phyloP scores from a whole-genome alignment of 2,113 vertebrate genomes.

The Phylloscopus trochilus region DNA sequence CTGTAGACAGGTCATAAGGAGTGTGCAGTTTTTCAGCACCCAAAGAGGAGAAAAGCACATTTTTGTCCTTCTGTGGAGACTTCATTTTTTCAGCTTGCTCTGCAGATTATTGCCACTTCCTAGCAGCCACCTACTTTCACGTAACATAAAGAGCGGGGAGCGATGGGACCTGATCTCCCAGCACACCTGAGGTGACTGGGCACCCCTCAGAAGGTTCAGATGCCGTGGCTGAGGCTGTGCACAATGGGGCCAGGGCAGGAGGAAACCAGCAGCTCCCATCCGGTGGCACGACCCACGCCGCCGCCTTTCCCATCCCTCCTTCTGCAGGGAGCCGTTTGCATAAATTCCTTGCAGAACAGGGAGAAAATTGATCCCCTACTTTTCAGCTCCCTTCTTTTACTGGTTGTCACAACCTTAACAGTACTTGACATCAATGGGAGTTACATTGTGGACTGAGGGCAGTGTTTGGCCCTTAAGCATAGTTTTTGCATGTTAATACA shows the following conservation, averaged over 20 bases:
- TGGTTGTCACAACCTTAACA: constrained; percentile 66
- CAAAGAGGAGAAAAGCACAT: neutral
- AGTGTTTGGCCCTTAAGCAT: constrained; percentile 66
- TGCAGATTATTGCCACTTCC: neutral
- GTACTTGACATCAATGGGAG: constrained; percentile 67
- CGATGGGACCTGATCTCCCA: accelerated
- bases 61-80: accelerated
- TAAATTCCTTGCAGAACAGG: constrained; percentile 51
- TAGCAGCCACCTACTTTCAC: neutral
- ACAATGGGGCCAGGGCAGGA: neutral
- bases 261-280: neutral
- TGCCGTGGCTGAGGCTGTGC: neutral
- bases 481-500: constrained; percentile 73
- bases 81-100: neutral
- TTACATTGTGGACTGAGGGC: constrained; percentile 63
- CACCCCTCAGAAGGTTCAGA: neutral
- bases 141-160: neutral
- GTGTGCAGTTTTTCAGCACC: neutral
- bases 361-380: constrained; percentile 50
- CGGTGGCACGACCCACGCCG: neutral
- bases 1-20: neutral
- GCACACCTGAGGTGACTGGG: neutral
- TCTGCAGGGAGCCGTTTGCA: constrained; percentile 29
- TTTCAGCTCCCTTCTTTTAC: constrained; percentile 51
- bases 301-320: neutral